Base-by-base conservation (phyloP, 2,888 invertebrate species). In the Shargacucullia verbasci region DNA sequence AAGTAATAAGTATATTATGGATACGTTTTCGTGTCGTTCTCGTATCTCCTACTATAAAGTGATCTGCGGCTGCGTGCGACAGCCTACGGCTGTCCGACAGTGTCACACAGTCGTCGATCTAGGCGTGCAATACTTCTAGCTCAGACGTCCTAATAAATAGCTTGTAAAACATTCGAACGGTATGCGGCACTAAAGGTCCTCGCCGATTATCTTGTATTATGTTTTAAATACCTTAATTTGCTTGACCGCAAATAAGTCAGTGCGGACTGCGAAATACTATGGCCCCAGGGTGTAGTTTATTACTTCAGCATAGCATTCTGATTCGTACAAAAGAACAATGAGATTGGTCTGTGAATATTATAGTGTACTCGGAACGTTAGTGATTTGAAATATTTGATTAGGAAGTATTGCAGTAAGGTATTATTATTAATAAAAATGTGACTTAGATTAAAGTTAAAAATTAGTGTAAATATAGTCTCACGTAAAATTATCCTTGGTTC, bases 81-180 rank as follows among this genome's bases (percentile, higher is more conserved):
- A 54, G 41, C 60, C 60, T 57, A 59, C 68, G 45, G 57, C 46
- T 54, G n/a, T 10, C n/a, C 2, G 12, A 31, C 53, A 43, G 37
- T 44, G 39, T 54, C 54, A 34, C 11, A 9, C 29, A 54, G 41
- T 50, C 20, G 49, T 57, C 46, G 37, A 53, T 63, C 53, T 35
- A n/a, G 20, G 41, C 52, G n/a, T n/a, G n/a, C n/a, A n/a, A n/a
- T 20, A 20, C 33, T 54, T 45, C 58, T 49, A 40, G 15, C 38
- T 53, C 57, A 56, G 65, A 66, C 52, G 64, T 38, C 35, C 15
- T 54, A 59, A 56, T 66, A 61, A 66, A 66, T 52, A 62, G 35
- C 55, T 45, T 73, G 76, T 76, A 75, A 79, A 65, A 77, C 78
- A 76, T 50, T 71, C 65, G 58, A 70, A 71, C 64, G 71, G 78